Base-by-base conservation (phyloP, 2,888 invertebrate genomes). In the Callyntrura sp. region DNA sequence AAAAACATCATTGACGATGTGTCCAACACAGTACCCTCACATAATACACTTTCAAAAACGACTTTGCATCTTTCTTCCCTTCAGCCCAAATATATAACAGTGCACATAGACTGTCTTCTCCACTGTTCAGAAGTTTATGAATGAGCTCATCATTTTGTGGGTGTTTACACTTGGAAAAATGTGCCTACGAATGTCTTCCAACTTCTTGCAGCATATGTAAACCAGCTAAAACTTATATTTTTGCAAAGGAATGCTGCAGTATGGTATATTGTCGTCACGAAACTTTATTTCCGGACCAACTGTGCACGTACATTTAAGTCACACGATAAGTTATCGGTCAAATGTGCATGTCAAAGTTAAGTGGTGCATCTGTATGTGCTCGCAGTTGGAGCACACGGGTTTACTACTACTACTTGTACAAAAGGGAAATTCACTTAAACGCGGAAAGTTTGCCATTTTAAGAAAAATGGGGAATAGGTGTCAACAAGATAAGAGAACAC, bases 31-130 rank as follows among this genome's bases (percentile, higher is more conserved):
- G 43, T 84, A 62, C 17, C 70, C 62, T 65, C 57, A 43, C 81
- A 81, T 60, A 81, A 81, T n/a, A n/a, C n/a, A 81, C 35, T 81
- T 57, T 81, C 60, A 83, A 83, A 85, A 85, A 85, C 78, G 78
- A 78, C 51, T 78, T 78, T 78, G 55, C 78, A 78, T 55, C 51
- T 78, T 73, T 20, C 35, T 84, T 78, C 55, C n/a, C 25, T 23
- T 12, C n/a, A 70, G 11, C 48, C n/a, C n/a, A n/a, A n/a, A 48
- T 12, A 57, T 28, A 14, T 0, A 48, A 20, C 6, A 14, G 23
- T 17, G 23, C 9, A n/a, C n/a, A n/a, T n/a, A 48, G 0, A 6
- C 3, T 73, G 4, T n/a, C 14, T 2, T 6, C 48, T 48, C 20
- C 11, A 20, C 6, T 73, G 1, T 6, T 43, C 48, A 20, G 25